Evolutionary conservation across 2,113 vertebrate genomes (phyloP).

Genomic region (Notechis scutatus): DNA sequence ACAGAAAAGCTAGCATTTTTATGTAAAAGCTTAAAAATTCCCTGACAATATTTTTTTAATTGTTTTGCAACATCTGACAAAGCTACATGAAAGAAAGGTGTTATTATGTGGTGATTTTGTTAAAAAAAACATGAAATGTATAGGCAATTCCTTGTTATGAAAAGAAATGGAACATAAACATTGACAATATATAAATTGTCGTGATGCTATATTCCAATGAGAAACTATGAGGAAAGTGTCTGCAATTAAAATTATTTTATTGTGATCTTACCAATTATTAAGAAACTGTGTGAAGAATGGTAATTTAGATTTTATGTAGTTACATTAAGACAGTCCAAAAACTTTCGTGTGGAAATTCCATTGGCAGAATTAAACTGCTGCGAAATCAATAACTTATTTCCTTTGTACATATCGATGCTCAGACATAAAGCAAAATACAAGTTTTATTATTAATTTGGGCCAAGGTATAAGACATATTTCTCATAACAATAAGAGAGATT

Average conservation of each 20-base stretch:
- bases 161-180: constrained; percentile 6
- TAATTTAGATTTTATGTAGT: constrained; percentile 44
- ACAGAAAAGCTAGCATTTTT: background rate
- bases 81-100: constrained; percentile 31
- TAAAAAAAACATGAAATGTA: constrained; percentile 25
- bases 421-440: constrained; percentile 35
- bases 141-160: background rate
- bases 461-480: constrained; percentile 27
- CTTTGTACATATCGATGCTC: constrained; percentile 21
- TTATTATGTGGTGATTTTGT: constrained; percentile 27
- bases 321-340: constrained; percentile 22
- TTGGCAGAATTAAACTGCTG: constrained; percentile 8
- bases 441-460: constrained; percentile 48
- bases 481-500: background rate
- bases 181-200: constrained; percentile 32
- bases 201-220: constrained; percentile 37
- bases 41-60: constrained; percentile 23
- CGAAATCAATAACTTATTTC: background rate
- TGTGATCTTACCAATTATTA: constrained; percentile 14
- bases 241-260: constrained; percentile 46
- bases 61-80: constrained; percentile 27
- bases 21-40: constrained; percentile 18
- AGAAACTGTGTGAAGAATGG: constrained; percentile 31
- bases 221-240: constrained; percentile 28
- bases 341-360: background rate